These are phyloP conservation scores for Drosophila sp. DNA, from an alignment of 1,140 invertebrate genomes.

Conservation along the genomic window DNA sequence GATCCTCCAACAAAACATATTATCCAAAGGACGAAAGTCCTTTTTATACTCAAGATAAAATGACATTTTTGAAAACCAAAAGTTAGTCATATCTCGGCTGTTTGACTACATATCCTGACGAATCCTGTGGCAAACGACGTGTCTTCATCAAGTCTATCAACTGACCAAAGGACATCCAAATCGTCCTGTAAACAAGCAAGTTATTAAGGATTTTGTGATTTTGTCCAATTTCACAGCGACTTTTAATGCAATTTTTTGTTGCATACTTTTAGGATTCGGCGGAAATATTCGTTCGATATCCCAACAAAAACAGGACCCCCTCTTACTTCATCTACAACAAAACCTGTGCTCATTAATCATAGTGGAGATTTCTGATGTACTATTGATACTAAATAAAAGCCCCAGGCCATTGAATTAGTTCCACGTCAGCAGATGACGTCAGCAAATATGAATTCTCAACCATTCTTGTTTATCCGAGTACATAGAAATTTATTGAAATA, in stretches of 20 bases:
- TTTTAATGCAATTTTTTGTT: not conserved
- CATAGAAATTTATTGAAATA: constrained; percentile 46
- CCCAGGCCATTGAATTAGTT: not conserved
- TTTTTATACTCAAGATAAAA: not conserved
- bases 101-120: not conserved
- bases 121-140: not conserved
- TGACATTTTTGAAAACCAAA: constrained; percentile 3
- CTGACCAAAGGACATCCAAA: constrained; percentile 7
- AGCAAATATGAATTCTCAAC: not conserved
- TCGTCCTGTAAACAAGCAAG: not conserved
- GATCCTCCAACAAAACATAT: too few species aligned
- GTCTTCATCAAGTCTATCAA: not conserved
- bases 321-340: not conserved
- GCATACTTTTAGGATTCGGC: constrained; percentile 25
- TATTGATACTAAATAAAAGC: not conserved
- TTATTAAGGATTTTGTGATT: constrained; percentile 12
- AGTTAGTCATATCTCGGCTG: not conserved
- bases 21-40: constrained; percentile 8
- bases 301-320: not conserved
- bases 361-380: not conserved
- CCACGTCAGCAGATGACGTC: constrained; percentile 10
- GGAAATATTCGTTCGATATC: not conserved
- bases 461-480: not conserved
- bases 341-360: not conserved
- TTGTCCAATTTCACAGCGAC: not conserved